A percentile compares a stretch with the other conserved stretches of the same genome.
These are phyloP conservation scores for Epinephelus fuscoguttatus DNA, from an alignment of 2,113 vertebrate genomes.

Conservation along the genomic window DNA sequence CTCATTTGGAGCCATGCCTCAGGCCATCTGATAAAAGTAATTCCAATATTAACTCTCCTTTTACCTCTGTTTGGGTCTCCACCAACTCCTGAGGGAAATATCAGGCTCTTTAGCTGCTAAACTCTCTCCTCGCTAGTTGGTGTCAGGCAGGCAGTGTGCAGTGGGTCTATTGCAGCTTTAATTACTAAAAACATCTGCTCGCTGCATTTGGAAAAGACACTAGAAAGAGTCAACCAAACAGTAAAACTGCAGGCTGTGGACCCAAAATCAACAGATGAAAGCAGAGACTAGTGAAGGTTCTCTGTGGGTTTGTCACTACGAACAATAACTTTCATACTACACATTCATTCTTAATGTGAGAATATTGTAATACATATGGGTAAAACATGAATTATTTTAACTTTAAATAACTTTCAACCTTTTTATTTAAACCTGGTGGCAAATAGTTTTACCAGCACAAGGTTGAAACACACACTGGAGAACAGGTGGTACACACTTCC, in stretches of 20 bases:
- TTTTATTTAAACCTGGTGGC: too few species aligned
- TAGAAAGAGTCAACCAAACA: background rate
- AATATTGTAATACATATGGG: too few species aligned
- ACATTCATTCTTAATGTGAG: too few species aligned
- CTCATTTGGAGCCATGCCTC: background rate
- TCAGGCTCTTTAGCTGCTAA: background rate
- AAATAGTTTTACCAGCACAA: too few species aligned
- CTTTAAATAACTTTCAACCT: too few species aligned
- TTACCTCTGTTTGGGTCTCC: background rate
- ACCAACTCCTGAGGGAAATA: background rate
- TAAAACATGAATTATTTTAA: too few species aligned
- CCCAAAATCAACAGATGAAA: background rate
- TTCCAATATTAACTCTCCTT: background rate
- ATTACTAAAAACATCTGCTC: background rate
- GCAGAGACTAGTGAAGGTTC: background rate
- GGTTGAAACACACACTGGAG: too few species aligned
- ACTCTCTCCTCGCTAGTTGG: background rate
- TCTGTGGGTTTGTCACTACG: background rate
- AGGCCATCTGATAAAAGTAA: background rate
- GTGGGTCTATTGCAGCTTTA: background rate
- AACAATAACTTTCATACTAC: background rate
- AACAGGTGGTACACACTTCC: too few species aligned
- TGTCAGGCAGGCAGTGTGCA: background rate
- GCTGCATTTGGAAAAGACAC: background rate
- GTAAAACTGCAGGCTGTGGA: background rate